Percentiles rank a stretch among this genome's conserved stretches.
Evolutionary conservation across 2,113 vertebrate species (phyloP).

Genomic region (Nycticorax nycticorax): DNA sequence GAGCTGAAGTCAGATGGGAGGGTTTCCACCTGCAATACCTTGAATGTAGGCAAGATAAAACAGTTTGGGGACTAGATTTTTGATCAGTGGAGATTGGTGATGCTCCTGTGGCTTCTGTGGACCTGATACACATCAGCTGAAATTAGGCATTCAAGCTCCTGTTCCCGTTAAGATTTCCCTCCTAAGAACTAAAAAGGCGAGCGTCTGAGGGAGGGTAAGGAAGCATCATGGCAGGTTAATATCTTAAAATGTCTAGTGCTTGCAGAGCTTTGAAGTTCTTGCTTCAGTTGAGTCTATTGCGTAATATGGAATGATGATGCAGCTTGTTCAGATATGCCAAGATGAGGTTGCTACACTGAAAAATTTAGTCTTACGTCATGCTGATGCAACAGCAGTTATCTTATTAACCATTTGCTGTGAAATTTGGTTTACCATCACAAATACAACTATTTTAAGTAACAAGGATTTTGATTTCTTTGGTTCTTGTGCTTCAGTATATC

Average conservation of each 20-base stretch:
- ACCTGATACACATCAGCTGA: not conserved
- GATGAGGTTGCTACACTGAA: not conserved
- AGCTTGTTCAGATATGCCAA: not conserved
- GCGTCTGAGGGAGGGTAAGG: not conserved
- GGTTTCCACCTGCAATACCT: not conserved
- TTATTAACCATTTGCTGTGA: not conserved
- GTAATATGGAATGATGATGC: not conserved
- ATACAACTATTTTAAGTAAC: not conserved
- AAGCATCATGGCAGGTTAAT: not conserved
- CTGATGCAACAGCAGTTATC: not conserved
- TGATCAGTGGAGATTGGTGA: fast-evolving
- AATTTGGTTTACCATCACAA: not conserved
- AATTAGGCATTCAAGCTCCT: not conserved
- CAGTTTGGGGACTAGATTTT: not conserved
- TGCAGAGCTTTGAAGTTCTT: not conserved
- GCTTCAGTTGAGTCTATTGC: not conserved
- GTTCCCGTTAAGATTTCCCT: not conserved
- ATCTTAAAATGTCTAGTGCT: not conserved
- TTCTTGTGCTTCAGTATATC: not conserved
- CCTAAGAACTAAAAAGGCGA: not conserved
- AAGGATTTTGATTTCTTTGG: not conserved
- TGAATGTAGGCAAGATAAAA: not conserved
- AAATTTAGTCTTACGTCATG: not conserved
- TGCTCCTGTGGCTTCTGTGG: not conserved
- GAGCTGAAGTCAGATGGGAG: not conserved